Percentiles rank a stretch among this genome's conserved stretches.
These are phyloP conservation scores for Troides aeacus DNA, from an alignment of 2,888 invertebrate genomes.

Conservation along the genomic window DNA sequence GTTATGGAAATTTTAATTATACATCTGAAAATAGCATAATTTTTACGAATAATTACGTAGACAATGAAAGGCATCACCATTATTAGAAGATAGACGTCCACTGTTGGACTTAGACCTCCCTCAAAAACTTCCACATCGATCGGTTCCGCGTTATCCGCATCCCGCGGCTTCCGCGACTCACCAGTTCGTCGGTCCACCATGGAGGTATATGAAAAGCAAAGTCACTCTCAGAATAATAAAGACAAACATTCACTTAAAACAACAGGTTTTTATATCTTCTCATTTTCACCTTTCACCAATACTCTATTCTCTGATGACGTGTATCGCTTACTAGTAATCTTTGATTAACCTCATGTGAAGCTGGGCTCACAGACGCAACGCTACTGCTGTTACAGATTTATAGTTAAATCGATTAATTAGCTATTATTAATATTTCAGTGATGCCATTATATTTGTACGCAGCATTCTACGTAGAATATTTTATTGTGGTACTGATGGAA, in stretches of 20 bases:
- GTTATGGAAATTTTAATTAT: neutral
- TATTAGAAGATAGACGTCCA: no score
- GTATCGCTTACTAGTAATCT: no score
- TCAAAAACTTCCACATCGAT: no score
- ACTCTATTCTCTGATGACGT: no score
- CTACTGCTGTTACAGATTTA: neutral
- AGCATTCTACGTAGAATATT: conserved; percentile 11
- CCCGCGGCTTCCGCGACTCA: no score
- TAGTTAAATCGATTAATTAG: neutral
- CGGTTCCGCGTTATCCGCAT: no score
- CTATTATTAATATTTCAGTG: conserved; percentile 6
- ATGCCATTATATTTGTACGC: neutral
- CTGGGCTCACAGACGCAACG: neutral
- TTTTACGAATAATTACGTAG: neutral
- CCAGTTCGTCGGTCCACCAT: no score
- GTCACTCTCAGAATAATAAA: neutral
- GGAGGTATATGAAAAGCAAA: neutral
- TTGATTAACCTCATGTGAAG: no score
- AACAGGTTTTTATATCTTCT: neutral
- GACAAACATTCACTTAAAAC: neutral
- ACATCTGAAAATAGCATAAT: neutral
- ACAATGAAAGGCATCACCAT: no score
- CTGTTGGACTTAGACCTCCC: no score
- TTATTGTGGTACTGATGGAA: conserved; percentile 11
- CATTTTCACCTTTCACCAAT: no score